Evolutionary conservation across 2,888 invertebrate genomes (phyloP).

Genomic region (Synanthedon andrenaeformis): DNA sequence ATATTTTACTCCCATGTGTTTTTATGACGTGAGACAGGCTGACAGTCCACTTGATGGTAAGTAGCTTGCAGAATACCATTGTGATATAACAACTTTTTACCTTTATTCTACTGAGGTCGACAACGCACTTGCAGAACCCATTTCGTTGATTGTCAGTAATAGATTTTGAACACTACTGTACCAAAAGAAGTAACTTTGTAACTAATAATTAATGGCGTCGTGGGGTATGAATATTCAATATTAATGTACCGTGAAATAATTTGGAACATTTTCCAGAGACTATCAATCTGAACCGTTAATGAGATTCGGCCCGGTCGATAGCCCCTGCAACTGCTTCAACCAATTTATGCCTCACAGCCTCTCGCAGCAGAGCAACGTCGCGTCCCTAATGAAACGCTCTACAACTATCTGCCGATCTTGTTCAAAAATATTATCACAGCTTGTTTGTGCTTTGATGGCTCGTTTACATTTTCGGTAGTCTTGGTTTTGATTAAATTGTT

Average conservation of each 20-base stretch:
- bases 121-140: too few relatives aligned
- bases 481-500: too few relatives aligned
- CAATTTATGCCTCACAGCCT: conserved; percentile 57
- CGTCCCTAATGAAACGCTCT: conserved; percentile 38
- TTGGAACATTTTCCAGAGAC: conserved; percentile 55
- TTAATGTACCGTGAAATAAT: conserved; percentile 61
- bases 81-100: too few relatives aligned
- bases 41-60: too few relatives aligned
- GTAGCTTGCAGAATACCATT: not conserved
- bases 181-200: too few relatives aligned
- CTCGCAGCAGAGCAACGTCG: conserved; percentile 9
- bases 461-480: too few relatives aligned
- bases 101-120: too few relatives aligned
- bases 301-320: conserved; percentile 51
- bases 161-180: not conserved
- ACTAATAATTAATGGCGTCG: too few relatives aligned
- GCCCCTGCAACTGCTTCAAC: conserved; percentile 29
- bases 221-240: conserved; percentile 45
- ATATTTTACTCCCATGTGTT: too few relatives aligned
- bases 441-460: too few relatives aligned
- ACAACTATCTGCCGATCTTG: conserved; percentile 10
- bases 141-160: too few relatives aligned
- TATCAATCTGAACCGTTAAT: conserved; percentile 61
- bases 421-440: not conserved
- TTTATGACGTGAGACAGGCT: too few relatives aligned